Conservation (phyloP, 1,140 invertebrate genomes). For the Drosophila persimilis region DNA sequence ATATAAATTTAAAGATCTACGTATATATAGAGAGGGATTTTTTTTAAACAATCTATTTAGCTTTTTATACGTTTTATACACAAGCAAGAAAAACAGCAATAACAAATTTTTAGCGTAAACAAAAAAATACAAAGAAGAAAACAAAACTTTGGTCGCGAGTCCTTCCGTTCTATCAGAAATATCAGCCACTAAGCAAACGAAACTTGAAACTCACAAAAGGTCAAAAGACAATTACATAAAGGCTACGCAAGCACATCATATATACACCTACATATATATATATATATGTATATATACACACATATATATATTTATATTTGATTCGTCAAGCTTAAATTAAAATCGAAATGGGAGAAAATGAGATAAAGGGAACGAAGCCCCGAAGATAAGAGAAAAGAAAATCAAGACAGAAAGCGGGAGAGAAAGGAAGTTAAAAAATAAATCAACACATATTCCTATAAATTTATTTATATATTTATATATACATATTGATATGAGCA, state of each 20-base stretch:
- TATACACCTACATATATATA: slow-evolving; percentile 29
- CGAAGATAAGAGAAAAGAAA: too few species aligned
- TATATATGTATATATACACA: slow-evolving; percentile 2
- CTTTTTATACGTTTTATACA: slow-evolving; percentile 80
- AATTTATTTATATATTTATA: slow-evolving; percentile 76
- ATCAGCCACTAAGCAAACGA: slow-evolving; percentile 55
- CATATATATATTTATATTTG: slow-evolving; percentile 59
- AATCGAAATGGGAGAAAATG: slow-evolving; percentile 20
- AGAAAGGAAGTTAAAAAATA: slow-evolving; percentile 39
- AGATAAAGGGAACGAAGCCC: slow-evolving; percentile 6
- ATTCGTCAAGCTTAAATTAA: slow-evolving; percentile 57
- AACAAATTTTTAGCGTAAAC: slow-evolving; percentile 50
- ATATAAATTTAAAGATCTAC: slow-evolving; percentile 26
- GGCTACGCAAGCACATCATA: slow-evolving; percentile 50
- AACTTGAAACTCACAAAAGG: slow-evolving; percentile 19
- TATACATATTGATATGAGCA: slow-evolving; percentile 76
- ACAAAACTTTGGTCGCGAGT: slow-evolving; percentile 61
- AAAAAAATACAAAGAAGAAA: slow-evolving; percentile 27
- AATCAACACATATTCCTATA: slow-evolving; percentile 78
- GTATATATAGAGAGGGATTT: slow-evolving; percentile 53
- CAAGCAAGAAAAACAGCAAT: slow-evolving; percentile 47
- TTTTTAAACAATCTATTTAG: slow-evolving; percentile 72
- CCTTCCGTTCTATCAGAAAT: slow-evolving; percentile 75
- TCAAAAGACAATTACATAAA: slow-evolving; percentile 3
- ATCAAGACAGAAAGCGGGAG: neutral